A percentile compares a stretch with the other conserved stretches of the same genome.
phyloP scores from a whole-genome alignment of 1,140 invertebrate species.

The Pentalonia nigronervosa region DNA sequence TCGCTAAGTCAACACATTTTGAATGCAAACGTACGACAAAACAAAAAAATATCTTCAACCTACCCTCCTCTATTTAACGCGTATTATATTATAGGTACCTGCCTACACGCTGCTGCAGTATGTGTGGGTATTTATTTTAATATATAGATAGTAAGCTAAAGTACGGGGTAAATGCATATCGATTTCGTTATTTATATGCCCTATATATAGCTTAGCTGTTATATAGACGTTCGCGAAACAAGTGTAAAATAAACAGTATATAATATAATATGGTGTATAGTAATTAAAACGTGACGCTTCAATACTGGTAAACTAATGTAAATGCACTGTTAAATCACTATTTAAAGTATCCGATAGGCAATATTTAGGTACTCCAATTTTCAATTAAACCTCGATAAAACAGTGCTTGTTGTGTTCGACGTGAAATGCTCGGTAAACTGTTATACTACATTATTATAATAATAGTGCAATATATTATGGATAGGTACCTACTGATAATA shows the following conservation, averaged over 20 bases:
- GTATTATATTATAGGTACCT: background rate
- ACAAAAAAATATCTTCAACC: background rate
- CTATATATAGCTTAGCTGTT: background rate
- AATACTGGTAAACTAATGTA: slow-evolving; percentile 34
- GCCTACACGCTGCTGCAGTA: background rate
- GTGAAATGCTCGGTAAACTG: slow-evolving; percentile 14
- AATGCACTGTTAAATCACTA: slow-evolving; percentile 28
- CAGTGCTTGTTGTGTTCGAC: slow-evolving; percentile 18
- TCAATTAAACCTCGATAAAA: slow-evolving; percentile 41
- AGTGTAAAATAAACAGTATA: slow-evolving; percentile 49
- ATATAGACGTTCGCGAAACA: slow-evolving; percentile 13
- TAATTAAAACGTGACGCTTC: slow-evolving; percentile 51
- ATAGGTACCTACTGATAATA: slow-evolving; percentile 1
- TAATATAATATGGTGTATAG: background rate
- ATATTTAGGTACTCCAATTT: slow-evolving; percentile 47
- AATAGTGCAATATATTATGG: too few species aligned
- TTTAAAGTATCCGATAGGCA: slow-evolving; percentile 19
- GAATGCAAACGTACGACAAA: background rate
- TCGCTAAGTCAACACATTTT: background rate
- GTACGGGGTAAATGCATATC: background rate
- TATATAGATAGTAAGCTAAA: background rate
- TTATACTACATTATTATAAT: too few species aligned
- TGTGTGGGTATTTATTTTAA: too few species aligned
- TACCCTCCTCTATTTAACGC: background rate
- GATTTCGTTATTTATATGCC: slow-evolving; percentile 5